These are phyloP conservation scores for Encarsia formosa DNA, from an alignment of 2,888 invertebrate genomes.

Conservation along the genomic window DNA sequence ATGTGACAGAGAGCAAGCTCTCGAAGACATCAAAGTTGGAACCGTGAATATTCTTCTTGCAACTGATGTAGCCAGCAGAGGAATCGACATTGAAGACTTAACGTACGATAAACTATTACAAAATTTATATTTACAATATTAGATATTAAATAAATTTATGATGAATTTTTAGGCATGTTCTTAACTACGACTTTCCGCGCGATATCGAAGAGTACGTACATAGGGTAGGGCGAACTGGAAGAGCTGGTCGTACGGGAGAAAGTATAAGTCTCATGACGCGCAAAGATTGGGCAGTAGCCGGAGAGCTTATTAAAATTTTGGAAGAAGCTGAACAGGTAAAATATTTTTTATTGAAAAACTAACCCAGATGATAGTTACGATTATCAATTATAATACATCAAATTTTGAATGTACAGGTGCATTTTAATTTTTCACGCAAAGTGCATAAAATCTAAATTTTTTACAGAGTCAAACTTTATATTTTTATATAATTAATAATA, in stretches of 20 bases:
- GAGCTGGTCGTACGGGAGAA: constrained; percentile 81
- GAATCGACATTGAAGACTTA: constrained; percentile 85
- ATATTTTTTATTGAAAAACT: too few relatives aligned
- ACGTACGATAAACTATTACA: constrained; percentile 54
- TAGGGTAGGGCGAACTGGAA: constrained; percentile 90
- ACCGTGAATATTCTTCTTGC: constrained; percentile 80
- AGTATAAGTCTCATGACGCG: constrained; percentile 79
- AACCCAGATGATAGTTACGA: too few relatives aligned
- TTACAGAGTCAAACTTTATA: too few relatives aligned
- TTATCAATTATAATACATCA: too few relatives aligned
- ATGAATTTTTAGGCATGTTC: constrained; percentile 63
- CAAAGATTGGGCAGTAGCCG: constrained; percentile 77
- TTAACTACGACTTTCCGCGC: constrained; percentile 90
- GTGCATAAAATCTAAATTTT: too few relatives aligned
- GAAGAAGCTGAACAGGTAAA: constrained; percentile 74
- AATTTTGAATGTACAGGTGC: too few relatives aligned
- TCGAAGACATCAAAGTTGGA: constrained; percentile 78
- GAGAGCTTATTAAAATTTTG: constrained; percentile 77
- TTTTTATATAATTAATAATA: too few relatives aligned
- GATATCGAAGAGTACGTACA: constrained; percentile 96
- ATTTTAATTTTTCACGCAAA: too few relatives aligned
- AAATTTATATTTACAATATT: not conserved
- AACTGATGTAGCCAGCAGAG: constrained; percentile 92
- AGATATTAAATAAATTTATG: not conserved
- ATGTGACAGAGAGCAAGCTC: constrained; percentile 72